Base-by-base conservation (phyloP, 92 coral and sea anemone genomes). In the Epizoanthus rinbou region DNA sequence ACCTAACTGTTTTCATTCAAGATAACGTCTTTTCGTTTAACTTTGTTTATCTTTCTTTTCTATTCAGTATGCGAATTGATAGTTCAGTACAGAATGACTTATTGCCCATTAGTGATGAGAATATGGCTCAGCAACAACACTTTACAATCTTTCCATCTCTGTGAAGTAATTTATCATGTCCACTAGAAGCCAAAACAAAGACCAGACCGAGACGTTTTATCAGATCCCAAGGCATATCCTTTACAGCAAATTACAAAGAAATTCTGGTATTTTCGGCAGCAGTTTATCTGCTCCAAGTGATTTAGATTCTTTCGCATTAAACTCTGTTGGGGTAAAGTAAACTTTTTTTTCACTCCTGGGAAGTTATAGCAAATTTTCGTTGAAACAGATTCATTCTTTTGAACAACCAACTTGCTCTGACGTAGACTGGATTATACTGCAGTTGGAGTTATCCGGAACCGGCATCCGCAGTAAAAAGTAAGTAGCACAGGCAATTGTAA, bases 221-320 rank as follows among this genome's bases (percentile, higher is more conserved):
- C 76, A 71, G 76, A 71, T 71, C 76, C 73, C 19, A 21, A 47
- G 76, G 76, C 57, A 71, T 71, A 71, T 71, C 76, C 23, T 71
- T 71, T 71, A 71, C 76, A 41, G 45, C 14, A 28, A 71, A 25
- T 71, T 47, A 71, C n/a, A 37, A 56, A 39, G 50, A 67, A 33
- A 41, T 7, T 67, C 73, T 67, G 73, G 73, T 33, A 67, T 67
- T 67, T 67, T 33, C 47, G 39, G 73, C 8, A 19, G 14, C 3
- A 7, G 3, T 37, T 64, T 35, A 64, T 64, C 69, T 25, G 69
- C 69, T 19, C 25, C 73, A 41, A 67, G 73, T 41, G 73, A 33
- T 67, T 67, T 67, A 67, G 71, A 67, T 8, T 4, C 15, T 43
- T 67, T 33, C 50, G 50, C 73, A 3, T 33, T 33, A 33, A n/a